Evolutionary conservation across 2,797 vertebrate genomes (phyloP).

Genomic region (Malacoraja senta): DNA sequence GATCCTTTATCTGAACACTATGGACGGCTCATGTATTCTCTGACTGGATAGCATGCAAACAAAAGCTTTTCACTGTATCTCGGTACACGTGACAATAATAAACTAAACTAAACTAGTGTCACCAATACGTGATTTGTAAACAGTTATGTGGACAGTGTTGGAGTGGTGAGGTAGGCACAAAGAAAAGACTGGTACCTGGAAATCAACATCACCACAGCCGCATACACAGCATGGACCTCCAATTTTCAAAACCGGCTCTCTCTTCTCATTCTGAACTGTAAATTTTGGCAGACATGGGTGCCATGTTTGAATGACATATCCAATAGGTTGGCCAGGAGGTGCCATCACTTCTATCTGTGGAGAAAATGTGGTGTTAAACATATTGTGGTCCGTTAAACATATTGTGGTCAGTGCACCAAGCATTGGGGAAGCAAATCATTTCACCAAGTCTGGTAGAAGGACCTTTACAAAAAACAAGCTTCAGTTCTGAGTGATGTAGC

Average conservation of each 20-base stretch:
- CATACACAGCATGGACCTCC: constrained; percentile 75
- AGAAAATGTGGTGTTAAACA: neutral
- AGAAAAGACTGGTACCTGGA: constrained; percentile 65
- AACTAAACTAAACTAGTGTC: constrained; percentile 68
- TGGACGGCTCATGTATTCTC: too few relatives aligned
- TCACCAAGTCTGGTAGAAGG: too few relatives aligned
- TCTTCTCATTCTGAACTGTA: constrained; percentile 69
- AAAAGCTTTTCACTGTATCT: too few relatives aligned
- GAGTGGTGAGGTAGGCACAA: constrained; percentile 39
- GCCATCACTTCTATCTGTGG: constrained; percentile 81
- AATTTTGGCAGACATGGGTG: constrained; percentile 77
- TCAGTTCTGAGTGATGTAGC: neutral
- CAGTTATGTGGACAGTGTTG: constrained; percentile 47
- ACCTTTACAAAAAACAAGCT: neutral
- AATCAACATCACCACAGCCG: constrained; percentile 76
- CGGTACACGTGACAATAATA: too few relatives aligned
- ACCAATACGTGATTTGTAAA: constrained; percentile 53
- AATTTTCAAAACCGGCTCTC: constrained; percentile 68
- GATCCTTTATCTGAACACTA: too few relatives aligned
- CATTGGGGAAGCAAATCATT: neutral
- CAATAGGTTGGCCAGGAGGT: constrained; percentile 74
- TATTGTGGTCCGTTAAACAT: neutral
- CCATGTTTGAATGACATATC: constrained; percentile 80
- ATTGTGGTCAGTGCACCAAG: neutral
- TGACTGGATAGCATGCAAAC: too few relatives aligned